phyloP scores from a whole-genome alignment of 2,797 vertebrate species.

The Perodicticus potto region DNA sequence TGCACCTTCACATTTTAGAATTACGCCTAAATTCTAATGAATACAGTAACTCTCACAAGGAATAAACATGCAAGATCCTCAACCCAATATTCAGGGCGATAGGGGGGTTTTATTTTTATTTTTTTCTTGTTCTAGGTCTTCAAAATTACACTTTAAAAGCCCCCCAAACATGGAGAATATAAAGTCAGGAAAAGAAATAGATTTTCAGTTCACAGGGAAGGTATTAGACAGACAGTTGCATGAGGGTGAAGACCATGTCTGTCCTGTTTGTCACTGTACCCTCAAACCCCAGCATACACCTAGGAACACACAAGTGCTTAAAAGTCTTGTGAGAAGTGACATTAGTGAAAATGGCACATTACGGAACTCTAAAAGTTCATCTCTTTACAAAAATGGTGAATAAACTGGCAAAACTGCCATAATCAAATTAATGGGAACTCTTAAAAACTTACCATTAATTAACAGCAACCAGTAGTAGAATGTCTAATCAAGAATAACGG shows the following conservation, averaged over 20 bases:
- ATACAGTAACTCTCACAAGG: not conserved
- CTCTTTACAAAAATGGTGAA: not conserved
- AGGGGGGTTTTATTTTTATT: not conserved
- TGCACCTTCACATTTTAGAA: not conserved
- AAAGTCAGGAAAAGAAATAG: not conserved
- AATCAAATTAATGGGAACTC: not conserved
- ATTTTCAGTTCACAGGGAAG: not conserved
- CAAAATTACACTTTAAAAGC: not conserved
- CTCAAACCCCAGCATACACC: not conserved
- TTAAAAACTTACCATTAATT: slow-evolving; percentile 35
- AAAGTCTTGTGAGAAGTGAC: not conserved
- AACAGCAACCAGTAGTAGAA: not conserved
- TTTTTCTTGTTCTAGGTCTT: not conserved
- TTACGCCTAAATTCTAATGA: not conserved
- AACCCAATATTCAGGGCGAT: not conserved
- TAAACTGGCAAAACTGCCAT: not conserved
- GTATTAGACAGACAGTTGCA: not conserved
- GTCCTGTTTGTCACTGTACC: not conserved
- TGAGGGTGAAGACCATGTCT: not conserved
- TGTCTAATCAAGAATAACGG: not conserved
- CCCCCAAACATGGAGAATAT: not conserved
- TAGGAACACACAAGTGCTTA: not conserved
- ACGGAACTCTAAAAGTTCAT: not conserved
- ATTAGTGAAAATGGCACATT: not conserved
- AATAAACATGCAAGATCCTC: slow-evolving; percentile 9